Evolutionary conservation across 2,888 invertebrate genomes (phyloP).

Genomic region (Eupithecia vulgata): DNA sequence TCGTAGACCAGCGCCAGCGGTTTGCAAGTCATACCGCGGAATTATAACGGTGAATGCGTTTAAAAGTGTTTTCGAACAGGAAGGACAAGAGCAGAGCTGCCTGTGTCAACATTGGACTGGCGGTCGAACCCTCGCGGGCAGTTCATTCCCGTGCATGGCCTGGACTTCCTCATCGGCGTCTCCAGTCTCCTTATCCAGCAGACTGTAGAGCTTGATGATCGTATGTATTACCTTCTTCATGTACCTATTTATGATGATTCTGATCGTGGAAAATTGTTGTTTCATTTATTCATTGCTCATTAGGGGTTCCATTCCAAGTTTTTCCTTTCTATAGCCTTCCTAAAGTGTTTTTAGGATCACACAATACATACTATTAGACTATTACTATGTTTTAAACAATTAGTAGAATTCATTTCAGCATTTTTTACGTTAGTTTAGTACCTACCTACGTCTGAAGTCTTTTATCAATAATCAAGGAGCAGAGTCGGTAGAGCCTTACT

Average conservation of each 20-base stretch:
- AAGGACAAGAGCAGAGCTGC: conserved; percentile 79
- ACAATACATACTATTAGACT: neutral
- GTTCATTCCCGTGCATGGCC: conserved; percentile 86
- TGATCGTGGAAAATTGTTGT: neutral
- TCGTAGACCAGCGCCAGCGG: neutral
- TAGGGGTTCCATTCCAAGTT: neutral
- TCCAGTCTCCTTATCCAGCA: conserved; percentile 90
- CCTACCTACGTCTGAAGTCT: neutral
- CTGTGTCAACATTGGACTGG: conserved; percentile 86
- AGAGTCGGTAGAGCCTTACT: neutral
- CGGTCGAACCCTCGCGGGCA: conserved; percentile 82
- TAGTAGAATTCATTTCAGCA: too few species aligned
- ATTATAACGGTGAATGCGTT: neutral
- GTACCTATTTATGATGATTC: neutral
- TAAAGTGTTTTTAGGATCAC: neutral
- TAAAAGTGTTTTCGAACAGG: conserved; percentile 35
- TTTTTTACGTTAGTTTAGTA: neutral
- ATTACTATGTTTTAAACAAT: too few species aligned
- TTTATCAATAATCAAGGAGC: neutral
- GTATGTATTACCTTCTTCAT: conserved; percentile 66
- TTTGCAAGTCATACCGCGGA: neutral
- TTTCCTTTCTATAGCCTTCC: neutral
- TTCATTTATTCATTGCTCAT: neutral
- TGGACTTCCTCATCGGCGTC: conserved; percentile 88
- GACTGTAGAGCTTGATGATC: conserved; percentile 90